phyloP scores from a whole-genome alignment of 1,140 invertebrate genomes.

The Eurosta solidaginis region DNA sequence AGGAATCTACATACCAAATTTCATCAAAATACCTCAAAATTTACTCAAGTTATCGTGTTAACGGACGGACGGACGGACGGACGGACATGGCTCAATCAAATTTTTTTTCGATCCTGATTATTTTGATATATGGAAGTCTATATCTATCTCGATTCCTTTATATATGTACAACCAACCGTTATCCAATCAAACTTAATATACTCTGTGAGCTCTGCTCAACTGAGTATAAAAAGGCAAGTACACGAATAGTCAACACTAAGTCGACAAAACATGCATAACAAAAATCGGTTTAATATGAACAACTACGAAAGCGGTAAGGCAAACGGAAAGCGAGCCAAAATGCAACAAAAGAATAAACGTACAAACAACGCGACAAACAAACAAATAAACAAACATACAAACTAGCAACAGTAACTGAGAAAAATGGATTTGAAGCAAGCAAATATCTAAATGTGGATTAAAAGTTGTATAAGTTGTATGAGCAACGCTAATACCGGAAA shows the following conservation, averaged over 20 bases:
- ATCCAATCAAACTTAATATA: too few relatives aligned
- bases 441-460: background rate
- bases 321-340: background rate
- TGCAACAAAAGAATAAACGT: background rate
- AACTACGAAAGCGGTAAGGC: background rate
- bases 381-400: background rate
- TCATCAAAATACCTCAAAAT: too few relatives aligned
- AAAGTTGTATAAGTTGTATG: background rate
- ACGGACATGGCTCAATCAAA: too few relatives aligned
- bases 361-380: background rate
- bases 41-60: too few relatives aligned
- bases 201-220: too few relatives aligned
- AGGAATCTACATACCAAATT: too few relatives aligned
- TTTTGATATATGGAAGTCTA: too few relatives aligned
- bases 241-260: background rate
- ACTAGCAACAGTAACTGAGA: background rate
- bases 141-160: too few relatives aligned
- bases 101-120: too few relatives aligned
- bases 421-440: background rate
- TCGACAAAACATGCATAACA: constrained; percentile 5
- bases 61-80: too few relatives aligned
- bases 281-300: constrained; percentile 15
- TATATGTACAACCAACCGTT: too few relatives aligned
- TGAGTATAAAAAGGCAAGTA: background rate
- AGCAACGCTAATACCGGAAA: constrained; percentile 16